Conservation (phyloP, 2,888 invertebrate species). For the Nebria salina region DNA sequence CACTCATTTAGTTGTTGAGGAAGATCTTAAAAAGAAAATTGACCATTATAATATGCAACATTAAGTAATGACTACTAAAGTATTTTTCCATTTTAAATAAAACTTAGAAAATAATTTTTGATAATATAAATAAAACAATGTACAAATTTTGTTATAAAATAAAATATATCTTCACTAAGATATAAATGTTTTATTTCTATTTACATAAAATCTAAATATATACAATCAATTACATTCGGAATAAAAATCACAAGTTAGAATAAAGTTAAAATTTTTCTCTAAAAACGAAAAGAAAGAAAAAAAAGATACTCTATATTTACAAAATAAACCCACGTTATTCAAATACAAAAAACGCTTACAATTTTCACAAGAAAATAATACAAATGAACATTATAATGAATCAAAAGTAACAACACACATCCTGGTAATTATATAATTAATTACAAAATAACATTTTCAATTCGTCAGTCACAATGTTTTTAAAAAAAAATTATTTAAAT, state of each 20-base stretch:
- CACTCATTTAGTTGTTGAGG: slow-evolving; percentile 43
- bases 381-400: not conserved
- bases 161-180: slow-evolving; percentile 12
- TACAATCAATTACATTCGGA: slow-evolving; percentile 32
- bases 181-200: slow-evolving; percentile 39
- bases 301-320: slow-evolving; percentile 33
- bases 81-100: not conserved
- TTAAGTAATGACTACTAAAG: not conserved
- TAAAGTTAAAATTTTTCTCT: slow-evolving; percentile 32
- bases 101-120: not conserved
- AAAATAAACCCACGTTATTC: slow-evolving; percentile 21
- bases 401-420: slow-evolving; percentile 47
- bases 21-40: slow-evolving; percentile 47
- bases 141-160: slow-evolving; percentile 8
- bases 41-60: slow-evolving; percentile 38
- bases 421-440: slow-evolving; percentile 27
- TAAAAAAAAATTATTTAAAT: not conserved
- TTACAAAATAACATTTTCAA: slow-evolving; percentile 28
- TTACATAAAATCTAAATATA: slow-evolving; percentile 39
- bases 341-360: slow-evolving; percentile 25
- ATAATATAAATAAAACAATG: not conserved
- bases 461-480: slow-evolving; percentile 31
- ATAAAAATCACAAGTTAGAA: slow-evolving; percentile 44
- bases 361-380: slow-evolving; percentile 16
- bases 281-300: slow-evolving; percentile 26